Evolutionary conservation across 2,888 invertebrate genomes (phyloP).

Genomic region (Priocnemis perturbator): DNA sequence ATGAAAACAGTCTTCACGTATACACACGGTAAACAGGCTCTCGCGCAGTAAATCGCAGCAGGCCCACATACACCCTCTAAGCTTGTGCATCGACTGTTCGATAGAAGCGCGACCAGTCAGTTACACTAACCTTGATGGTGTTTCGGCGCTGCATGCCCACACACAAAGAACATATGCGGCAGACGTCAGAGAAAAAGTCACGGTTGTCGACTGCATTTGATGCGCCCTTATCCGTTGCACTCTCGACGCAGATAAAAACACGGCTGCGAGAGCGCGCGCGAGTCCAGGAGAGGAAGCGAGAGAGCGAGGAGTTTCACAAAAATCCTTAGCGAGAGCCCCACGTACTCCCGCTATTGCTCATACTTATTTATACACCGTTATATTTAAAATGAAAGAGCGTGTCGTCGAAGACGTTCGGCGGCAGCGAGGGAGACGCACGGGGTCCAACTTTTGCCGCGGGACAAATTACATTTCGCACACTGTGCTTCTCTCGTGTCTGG

Average conservation of each 20-base stretch:
- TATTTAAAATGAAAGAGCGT: slow-evolving; percentile 74
- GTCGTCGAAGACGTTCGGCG: slow-evolving; percentile 35
- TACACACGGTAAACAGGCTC: too few relatives aligned
- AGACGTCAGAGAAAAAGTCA: slow-evolving; percentile 54
- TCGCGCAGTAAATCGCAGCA: slow-evolving; percentile 11
- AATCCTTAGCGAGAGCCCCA: slow-evolving; percentile 49
- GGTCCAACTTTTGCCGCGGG: slow-evolving; percentile 2
- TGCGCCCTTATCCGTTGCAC: slow-evolving; percentile 35
- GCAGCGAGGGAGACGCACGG: too few relatives aligned
- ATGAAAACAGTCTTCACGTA: too few relatives aligned
- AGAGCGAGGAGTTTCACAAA: slow-evolving; percentile 35
- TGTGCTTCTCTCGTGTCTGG: too few relatives aligned
- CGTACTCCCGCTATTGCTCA: slow-evolving; percentile 75
- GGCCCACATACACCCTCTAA: too few relatives aligned
- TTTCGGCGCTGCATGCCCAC: slow-evolving; percentile 62
- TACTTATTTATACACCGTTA: slow-evolving; percentile 76
- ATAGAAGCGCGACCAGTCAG: slow-evolving; percentile 26
- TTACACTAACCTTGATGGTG: slow-evolving; percentile 68
- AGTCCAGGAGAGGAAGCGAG: slow-evolving; percentile 10
- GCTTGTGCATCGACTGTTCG: slow-evolving; percentile 2
- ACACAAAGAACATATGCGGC: slow-evolving; percentile 62
- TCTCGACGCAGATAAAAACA: slow-evolving; percentile 24
- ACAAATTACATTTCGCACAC: slow-evolving; percentile 31
- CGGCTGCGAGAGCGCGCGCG: slow-evolving; percentile 11
- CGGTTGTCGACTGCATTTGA: slow-evolving; percentile 57